A percentile compares a stretch with the other conserved stretches of the same genome.
Conservation (phyloP, 2,797 vertebrate genomes). For the Nannoperca obscura region DNA sequence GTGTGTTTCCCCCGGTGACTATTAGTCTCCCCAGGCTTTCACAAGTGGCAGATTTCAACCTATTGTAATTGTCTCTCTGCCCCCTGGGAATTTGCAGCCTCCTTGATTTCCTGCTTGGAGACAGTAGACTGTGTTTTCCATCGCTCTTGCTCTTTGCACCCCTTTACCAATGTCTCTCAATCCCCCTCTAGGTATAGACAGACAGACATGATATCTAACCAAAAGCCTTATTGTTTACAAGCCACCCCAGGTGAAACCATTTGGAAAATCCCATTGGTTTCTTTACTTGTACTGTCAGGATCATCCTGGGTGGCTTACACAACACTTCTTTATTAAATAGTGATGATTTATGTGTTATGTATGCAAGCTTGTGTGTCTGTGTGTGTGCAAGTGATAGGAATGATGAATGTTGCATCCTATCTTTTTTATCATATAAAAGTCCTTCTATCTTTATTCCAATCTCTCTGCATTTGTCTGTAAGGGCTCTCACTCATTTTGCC, state of each 20-base stretch:
- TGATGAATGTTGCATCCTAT: conserved; percentile 36
- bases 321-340: conserved; percentile 37
- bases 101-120: conserved; percentile 35
- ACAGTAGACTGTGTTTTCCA: conserved; percentile 25
- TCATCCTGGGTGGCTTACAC: conserved; percentile 55
- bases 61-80: conserved; percentile 47
- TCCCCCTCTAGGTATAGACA: conserved; percentile 23
- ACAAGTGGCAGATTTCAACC: conserved; percentile 39
- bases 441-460: conserved; percentile 58
- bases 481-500: conserved; percentile 43
- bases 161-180: not conserved
- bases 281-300: conserved; percentile 35
- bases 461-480: conserved; percentile 58
- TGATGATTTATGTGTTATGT: conserved; percentile 42
- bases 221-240: conserved; percentile 36
- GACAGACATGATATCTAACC: conserved; percentile 22
- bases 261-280: conserved; percentile 19
- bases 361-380: conserved; percentile 15
- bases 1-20: conserved; percentile 13
- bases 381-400: conserved; percentile 23
- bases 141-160: conserved; percentile 10
- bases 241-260: conserved; percentile 29
- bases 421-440: conserved; percentile 35
- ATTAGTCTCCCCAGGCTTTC: conserved; percentile 26
- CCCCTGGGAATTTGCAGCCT: conserved; percentile 25